Evolutionary conservation across 2,888 invertebrate species (phyloP), one percentile per base, ranked within the genome.

Genomic region (Xestoiulus laeticollis): DNA sequence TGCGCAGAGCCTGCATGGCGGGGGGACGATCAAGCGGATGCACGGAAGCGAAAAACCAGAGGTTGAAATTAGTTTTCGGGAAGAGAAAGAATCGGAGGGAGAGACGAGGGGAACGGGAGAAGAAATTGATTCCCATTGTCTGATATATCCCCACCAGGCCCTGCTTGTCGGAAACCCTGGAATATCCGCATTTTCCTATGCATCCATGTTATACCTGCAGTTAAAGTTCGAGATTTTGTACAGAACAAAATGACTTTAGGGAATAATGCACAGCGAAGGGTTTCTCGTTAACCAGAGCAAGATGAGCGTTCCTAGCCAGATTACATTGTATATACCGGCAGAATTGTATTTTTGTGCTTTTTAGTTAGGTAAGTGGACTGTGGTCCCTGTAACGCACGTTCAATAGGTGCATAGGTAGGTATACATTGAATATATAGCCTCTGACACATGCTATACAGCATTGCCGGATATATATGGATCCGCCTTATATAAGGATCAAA

Each of bases 11-110:
- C 38, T 16, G 48, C 48, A 14, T 48, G 48, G 48, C 48, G 48
- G 48, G 48, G 48, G 16, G 19, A 48, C 48, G 48, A n/a, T 5
- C 59, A 22, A n/a, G 22, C 59, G 59, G 59, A 59, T n/a, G 59
- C 59, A 59, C n/a, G 59, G 59, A 59, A n/a, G 59, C 59, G 59
- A 59, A 59, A 59, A 59, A 59, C n/a, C 59, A n/a, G 59, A 59
- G 59, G 59, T 59, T 22, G 59, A 59, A 59, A 59, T 59, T 59
- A 59, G 59, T 59, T 59, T 59, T 59, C 22, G 59, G 59, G 22
- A 59, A 59, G 59, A 59, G 59, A 59, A 59, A 59, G 59, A 59
- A 22, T n/a, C 59, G 59, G n/a, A n/a, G 59, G 59, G 59, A 22
- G 59, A 59, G 22, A 59, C 14, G 19, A 48, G 48, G 38, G 48